Evolutionary conservation across 2,113 vertebrate species (phyloP).

Genomic region (Petrocephalus zakoni): DNA sequence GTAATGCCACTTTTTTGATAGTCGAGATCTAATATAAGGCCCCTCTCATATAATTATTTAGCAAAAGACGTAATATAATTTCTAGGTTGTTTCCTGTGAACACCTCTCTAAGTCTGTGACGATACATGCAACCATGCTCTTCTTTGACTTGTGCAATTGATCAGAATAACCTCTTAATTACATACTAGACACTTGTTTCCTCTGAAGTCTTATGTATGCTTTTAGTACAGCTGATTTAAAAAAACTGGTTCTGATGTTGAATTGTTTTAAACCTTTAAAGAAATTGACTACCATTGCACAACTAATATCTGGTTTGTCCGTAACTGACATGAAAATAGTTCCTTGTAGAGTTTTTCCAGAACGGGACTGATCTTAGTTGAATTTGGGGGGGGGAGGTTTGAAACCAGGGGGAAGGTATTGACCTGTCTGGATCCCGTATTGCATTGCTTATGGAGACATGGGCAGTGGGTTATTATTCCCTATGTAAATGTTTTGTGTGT

Average conservation of each 20-base stretch:
- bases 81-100: neutral
- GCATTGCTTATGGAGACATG: constrained; percentile 63
- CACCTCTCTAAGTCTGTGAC: neutral
- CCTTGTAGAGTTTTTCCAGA: constrained; percentile 32
- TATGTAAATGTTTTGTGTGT: constrained; percentile 63
- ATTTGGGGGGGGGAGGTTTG: constrained; percentile 22
- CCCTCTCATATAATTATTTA: neutral
- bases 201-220: constrained; percentile 6
- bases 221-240: neutral
- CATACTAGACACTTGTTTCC: neutral
- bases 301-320: constrained; percentile 30
- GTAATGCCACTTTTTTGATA: neutral
- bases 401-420: constrained; percentile 39
- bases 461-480: constrained; percentile 66
- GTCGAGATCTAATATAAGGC: neutral
- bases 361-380: constrained; percentile 18
- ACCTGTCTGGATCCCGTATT: constrained; percentile 40
- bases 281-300: constrained; percentile 40
- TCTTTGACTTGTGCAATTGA: neutral
- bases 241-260: constrained; percentile 18
- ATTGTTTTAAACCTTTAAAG: constrained; percentile 39
- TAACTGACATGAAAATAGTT: constrained; percentile 32
- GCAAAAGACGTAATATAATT: neutral
- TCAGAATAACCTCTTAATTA: neutral
- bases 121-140: neutral